A percentile compares a stretch with the other conserved stretches of the same genome.
These are phyloP conservation scores for Chymomyza procnemis DNA, from an alignment of 2,888 invertebrate genomes.

Conservation along the genomic window DNA sequence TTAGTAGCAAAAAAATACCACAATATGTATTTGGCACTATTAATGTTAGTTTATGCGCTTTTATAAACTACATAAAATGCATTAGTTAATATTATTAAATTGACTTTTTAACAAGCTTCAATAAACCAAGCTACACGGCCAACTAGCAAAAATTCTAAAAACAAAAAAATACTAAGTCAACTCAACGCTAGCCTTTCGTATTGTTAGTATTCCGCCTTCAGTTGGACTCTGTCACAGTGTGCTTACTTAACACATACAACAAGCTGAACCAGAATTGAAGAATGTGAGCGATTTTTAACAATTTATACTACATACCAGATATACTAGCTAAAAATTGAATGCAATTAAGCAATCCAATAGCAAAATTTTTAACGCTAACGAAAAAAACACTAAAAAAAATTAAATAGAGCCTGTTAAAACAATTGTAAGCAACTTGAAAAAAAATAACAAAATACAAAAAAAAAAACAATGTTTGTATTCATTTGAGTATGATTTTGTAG, in stretches of 20 bases:
- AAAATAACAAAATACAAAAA: constrained; percentile 17
- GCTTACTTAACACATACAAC: constrained; percentile 21
- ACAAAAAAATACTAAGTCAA: not conserved
- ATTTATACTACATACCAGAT: constrained; percentile 50
- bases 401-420: constrained; percentile 52
- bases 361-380: constrained; percentile 62
- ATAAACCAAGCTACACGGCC: too few relatives aligned
- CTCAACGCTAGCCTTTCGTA: too few relatives aligned
- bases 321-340: constrained; percentile 60
- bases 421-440: constrained; percentile 32
- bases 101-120: too few relatives aligned
- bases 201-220: too few relatives aligned
- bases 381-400: constrained; percentile 41
- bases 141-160: not conserved
- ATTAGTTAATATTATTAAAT: too few relatives aligned
- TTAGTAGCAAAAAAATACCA: too few relatives aligned
- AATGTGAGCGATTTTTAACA: constrained; percentile 64
- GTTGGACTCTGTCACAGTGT: too few relatives aligned
- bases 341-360: constrained; percentile 72
- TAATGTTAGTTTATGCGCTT: too few relatives aligned
- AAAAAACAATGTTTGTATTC: constrained; percentile 16
- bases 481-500: constrained; percentile 55
- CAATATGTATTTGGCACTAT: too few relatives aligned
- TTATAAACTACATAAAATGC: too few relatives aligned
- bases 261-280: constrained; percentile 56